A percentile compares a stretch with the other conserved stretches of the same genome.
Conservation (phyloP, 1,140 invertebrate species). For the Schlechtendalia chinensis region DNA sequence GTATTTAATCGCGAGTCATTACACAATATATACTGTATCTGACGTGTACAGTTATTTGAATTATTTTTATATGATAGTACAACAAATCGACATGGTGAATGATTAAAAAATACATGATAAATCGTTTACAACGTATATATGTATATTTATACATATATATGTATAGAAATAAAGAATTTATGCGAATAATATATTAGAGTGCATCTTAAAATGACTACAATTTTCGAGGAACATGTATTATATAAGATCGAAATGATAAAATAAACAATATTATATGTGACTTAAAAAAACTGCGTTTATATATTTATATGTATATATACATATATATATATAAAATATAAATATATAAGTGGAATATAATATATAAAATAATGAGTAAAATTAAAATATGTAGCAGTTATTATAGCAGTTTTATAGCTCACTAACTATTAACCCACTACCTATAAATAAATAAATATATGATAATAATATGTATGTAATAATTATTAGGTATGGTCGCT, state of each 20-base stretch:
- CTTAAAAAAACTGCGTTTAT: slow-evolving; percentile 3
- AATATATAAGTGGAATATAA: not conserved
- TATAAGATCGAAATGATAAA: not conserved
- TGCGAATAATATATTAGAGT: not conserved
- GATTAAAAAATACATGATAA: not conserved
- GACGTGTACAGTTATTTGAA: not conserved
- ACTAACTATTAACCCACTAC: slow-evolving; percentile 2
- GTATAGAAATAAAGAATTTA: no score
- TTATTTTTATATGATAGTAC: not conserved
- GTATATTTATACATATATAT: no score
- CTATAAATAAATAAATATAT: not conserved
- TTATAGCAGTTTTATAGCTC: slow-evolving; percentile 16
- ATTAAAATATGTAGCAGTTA: slow-evolving; percentile 22
- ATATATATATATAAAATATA: no score
- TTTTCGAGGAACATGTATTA: not conserved
- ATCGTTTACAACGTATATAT: not conserved
- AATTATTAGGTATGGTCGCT: slow-evolving; percentile 2
- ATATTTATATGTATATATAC: no score
- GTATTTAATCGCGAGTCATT: not conserved
- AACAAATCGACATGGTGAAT: not conserved
- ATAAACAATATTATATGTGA: not conserved
- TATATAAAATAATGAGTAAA: slow-evolving; percentile 4
- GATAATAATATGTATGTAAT: not conserved
- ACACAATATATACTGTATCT: not conserved
- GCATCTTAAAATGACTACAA: slow-evolving; percentile 5